Percentiles rank a stretch among this genome's conserved stretches.
phyloP scores from a whole-genome alignment of 2,888 invertebrate genomes.

The Brenthis hecate region DNA sequence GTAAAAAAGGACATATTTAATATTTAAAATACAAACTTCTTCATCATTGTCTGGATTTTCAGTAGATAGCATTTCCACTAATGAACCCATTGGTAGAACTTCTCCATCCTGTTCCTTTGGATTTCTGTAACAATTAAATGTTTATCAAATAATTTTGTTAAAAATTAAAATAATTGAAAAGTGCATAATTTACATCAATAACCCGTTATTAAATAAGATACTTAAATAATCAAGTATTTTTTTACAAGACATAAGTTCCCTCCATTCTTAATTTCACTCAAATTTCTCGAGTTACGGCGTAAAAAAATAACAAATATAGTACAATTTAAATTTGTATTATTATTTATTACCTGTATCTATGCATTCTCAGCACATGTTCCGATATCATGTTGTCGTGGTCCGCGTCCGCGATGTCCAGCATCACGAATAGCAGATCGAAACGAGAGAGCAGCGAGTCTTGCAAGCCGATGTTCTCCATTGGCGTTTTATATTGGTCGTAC shows the following conservation, averaged over 20 bases:
- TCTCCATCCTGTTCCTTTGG: conserved; percentile 97
- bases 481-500: conserved; percentile 99
- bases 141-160: no score
- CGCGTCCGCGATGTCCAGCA: conserved; percentile 95
- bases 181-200: no score
- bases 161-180: no score
- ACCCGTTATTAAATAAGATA: no score
- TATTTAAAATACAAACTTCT: conserved; percentile 56
- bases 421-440: conserved; percentile 98
- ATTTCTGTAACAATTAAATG: conserved; percentile 77
- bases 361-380: conserved; percentile 98
- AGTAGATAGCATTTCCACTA: conserved; percentile 93
- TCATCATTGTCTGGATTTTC: conserved; percentile 88
- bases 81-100: conserved; percentile 91
- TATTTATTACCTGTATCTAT: conserved; percentile 88
- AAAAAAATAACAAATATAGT: not conserved
- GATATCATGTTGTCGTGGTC: conserved; percentile 96
- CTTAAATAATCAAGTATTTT: no score
- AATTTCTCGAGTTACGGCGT: no score
- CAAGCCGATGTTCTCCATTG: conserved; percentile 99
- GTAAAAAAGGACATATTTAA: not conserved
- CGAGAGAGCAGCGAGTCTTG: conserved; percentile 98
- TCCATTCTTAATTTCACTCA: no score
- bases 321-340: no score
- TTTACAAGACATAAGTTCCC: no score